phyloP scores from a whole-genome alignment of 1,140 invertebrate genomes.

The Cotesia glomerata region DNA sequence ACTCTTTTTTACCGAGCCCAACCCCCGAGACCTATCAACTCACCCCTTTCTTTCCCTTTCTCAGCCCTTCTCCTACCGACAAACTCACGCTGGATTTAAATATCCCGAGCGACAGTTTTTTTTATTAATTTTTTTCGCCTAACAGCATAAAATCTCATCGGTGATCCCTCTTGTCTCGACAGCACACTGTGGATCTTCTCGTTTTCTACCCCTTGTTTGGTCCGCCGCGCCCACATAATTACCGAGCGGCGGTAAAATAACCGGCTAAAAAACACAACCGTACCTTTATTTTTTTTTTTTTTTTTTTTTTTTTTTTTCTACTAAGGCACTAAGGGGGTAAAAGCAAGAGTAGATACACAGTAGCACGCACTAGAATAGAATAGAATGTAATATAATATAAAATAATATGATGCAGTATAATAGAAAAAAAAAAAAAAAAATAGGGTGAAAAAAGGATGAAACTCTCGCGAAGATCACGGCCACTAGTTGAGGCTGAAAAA shows the following conservation, averaged over 20 bases:
- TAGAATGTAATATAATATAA: slow-evolving; percentile 1
- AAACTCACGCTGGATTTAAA: slow-evolving; percentile 27
- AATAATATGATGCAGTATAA: background rate
- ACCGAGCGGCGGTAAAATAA: slow-evolving; percentile 35
- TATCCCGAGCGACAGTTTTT: slow-evolving; percentile 23
- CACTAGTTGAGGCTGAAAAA: background rate
- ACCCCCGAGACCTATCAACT: too few species aligned
- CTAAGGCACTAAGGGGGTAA: background rate
- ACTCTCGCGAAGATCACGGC: background rate
- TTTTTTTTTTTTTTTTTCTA: background rate
- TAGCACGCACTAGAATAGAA: slow-evolving; percentile 4
- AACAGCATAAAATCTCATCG: background rate
- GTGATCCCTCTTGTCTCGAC: slow-evolving; percentile 7
- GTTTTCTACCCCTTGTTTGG: slow-evolving; percentile 34
- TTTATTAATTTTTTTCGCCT: background rate
- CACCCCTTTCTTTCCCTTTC: background rate
- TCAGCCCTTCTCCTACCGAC: too few species aligned
- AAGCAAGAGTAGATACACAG: background rate
- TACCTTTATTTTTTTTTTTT: too few species aligned
- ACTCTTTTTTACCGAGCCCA: background rate
- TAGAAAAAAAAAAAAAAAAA: slow-evolving; percentile 21
- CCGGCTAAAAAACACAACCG: slow-evolving; percentile 24
- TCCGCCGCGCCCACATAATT: slow-evolving; percentile 41
- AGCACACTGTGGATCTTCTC: background rate
- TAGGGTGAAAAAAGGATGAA: slow-evolving; percentile 24